Evolutionary conservation across 2,888 invertebrate species (phyloP).

Genomic region (Chouioia cunea): DNA sequence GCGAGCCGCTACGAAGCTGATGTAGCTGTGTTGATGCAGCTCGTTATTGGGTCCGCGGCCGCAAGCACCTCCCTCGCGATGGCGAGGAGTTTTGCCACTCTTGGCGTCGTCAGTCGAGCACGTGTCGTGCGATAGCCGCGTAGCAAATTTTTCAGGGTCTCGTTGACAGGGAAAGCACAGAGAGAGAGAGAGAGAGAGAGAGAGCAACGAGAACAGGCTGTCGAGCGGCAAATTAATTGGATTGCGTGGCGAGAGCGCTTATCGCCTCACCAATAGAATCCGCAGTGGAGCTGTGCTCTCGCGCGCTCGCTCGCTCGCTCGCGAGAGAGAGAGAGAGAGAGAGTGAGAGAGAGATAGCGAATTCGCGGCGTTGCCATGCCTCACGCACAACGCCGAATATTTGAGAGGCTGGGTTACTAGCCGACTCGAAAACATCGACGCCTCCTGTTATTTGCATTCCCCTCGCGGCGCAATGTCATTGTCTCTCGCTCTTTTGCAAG

Average conservation of each 20-base stretch:
- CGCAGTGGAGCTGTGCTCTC: constrained; percentile 10
- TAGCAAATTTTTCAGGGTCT: no score
- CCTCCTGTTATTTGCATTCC: constrained; percentile 66
- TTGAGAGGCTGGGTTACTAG: constrained; percentile 63
- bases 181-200: constrained; percentile 3
- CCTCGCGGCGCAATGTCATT: constrained; percentile 58
- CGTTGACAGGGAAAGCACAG: no score
- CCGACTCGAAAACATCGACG: constrained; percentile 66
- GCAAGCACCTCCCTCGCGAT: no score
- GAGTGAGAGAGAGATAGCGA: background rate
- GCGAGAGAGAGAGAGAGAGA: constrained; percentile 32
- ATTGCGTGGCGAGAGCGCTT: constrained; percentile 4
- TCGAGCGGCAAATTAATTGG: constrained; percentile 20
- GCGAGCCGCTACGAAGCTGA: no score
- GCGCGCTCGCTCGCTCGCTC: constrained; percentile 40
- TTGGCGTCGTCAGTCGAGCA: no score
- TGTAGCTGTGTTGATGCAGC: no score
- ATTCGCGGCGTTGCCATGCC: constrained; percentile 64
- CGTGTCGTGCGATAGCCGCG: no score
- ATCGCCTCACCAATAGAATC: background rate
- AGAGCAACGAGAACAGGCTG: no score
- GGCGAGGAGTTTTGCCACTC: no score
- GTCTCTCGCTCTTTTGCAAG: constrained; percentile 34
- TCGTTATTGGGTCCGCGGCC: no score
- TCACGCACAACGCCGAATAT: constrained; percentile 66